Conservation (phyloP, 2,113 vertebrate genomes). For the Pterophyllum scalare region DNA sequence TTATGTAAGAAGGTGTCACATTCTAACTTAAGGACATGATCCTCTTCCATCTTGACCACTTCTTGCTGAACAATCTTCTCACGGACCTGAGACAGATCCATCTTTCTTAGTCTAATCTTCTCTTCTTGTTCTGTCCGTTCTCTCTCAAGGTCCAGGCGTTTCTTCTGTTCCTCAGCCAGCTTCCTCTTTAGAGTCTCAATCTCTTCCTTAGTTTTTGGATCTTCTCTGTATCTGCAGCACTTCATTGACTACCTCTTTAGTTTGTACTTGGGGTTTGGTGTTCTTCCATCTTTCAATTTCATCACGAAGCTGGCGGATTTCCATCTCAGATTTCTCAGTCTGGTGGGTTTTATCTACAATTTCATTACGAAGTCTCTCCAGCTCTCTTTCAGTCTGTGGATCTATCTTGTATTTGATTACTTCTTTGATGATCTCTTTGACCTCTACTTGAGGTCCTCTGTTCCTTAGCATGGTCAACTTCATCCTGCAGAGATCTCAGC, state of each 20-base stretch:
- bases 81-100: constrained; percentile 89
- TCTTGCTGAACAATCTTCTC: constrained; percentile 93
- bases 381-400: constrained; percentile 90
- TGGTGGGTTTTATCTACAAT: constrained; percentile 92
- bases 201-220: constrained; percentile 93
- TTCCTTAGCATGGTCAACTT: constrained; percentile 86
- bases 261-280: constrained; percentile 92
- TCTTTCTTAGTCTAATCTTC: constrained; percentile 88
- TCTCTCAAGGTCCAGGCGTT: constrained; percentile 89
- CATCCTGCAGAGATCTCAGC: constrained; percentile 84
- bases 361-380: constrained; percentile 91
- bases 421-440: constrained; percentile 94
- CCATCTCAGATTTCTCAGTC: constrained; percentile 90
- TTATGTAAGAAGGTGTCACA: constrained; percentile 84
- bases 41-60: constrained; percentile 91
- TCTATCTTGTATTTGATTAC: constrained; percentile 96
- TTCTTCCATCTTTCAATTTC: constrained; percentile 93
- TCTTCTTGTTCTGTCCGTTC: constrained; percentile 85
- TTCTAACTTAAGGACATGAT: constrained; percentile 88
- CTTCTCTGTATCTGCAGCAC: constrained; percentile 92
- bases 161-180: constrained; percentile 90
- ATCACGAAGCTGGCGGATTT: constrained; percentile 91
- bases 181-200: constrained; percentile 87
- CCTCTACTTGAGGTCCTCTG: constrained; percentile 90
- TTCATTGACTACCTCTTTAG: constrained; percentile 94